phyloP scores from a whole-genome alignment of 1,140 invertebrate species.

The Meteorus sp. region DNA sequence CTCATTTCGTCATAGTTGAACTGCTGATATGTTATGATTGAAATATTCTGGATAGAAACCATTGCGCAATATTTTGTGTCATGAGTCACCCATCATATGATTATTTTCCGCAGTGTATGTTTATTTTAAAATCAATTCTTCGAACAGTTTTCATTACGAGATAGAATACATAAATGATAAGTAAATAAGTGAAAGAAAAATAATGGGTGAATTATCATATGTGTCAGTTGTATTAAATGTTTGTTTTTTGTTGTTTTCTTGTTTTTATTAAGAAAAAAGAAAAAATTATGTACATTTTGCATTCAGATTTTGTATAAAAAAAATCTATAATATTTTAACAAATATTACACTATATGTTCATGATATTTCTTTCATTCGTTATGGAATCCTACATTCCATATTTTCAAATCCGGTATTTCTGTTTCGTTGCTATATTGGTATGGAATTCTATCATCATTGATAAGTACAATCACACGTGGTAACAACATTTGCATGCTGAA shows the following conservation, averaged over 20 bases:
- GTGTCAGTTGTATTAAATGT: background rate
- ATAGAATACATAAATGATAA: background rate
- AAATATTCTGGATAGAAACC: no score
- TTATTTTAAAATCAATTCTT: no score
- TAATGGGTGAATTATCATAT: background rate
- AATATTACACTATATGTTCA: constrained; percentile 35
- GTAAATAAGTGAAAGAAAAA: background rate
- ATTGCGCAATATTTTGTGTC: no score
- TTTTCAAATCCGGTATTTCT: constrained; percentile 13
- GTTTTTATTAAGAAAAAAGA: constrained; percentile 15
- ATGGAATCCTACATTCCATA: constrained; percentile 31
- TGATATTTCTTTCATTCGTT: constrained; percentile 32
- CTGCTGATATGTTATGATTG: no score
- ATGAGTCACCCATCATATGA: no score
- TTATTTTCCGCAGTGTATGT: no score
- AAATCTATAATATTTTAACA: constrained; percentile 35
- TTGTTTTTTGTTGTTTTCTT: background rate
- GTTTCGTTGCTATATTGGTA: constrained; percentile 3
- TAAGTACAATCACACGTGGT: constrained; percentile 7
- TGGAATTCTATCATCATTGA: no score
- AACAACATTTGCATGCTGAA: background rate
- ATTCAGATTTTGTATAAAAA: constrained; percentile 19
- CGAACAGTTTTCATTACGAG: no score
- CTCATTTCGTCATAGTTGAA: no score
- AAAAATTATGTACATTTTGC: constrained; percentile 8